Conservation (phyloP, 2,797 vertebrate species). For the Meda fulgida region DNA sequence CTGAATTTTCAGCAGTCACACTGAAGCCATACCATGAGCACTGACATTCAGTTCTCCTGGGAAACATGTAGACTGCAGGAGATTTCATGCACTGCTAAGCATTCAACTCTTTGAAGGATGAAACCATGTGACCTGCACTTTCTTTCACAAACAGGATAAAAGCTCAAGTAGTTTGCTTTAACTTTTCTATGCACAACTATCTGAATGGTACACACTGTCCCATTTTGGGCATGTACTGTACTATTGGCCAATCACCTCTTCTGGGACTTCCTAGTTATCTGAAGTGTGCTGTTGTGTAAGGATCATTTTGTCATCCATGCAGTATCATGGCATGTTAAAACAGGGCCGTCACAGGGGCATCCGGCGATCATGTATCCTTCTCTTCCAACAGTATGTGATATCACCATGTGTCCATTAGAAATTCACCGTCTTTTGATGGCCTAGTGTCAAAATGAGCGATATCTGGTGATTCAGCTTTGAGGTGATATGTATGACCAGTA, state of each 20-base stretch:
- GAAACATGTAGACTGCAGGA: neutral
- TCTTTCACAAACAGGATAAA: neutral
- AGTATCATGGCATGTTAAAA: neutral
- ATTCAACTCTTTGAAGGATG: neutral
- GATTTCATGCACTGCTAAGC: slow-evolving; percentile 12
- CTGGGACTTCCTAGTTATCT: neutral
- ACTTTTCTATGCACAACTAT: neutral
- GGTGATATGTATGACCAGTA: neutral
- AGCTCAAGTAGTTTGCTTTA: neutral
- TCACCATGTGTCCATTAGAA: slow-evolving; percentile 4
- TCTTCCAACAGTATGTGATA: neutral
- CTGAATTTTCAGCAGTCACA: neutral
- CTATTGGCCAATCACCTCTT: neutral
- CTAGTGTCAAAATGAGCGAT: neutral
- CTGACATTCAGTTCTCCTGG: slow-evolving; percentile 8
- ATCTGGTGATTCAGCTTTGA: slow-evolving; percentile 15
- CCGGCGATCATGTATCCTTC: neutral
- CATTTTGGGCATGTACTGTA: neutral
- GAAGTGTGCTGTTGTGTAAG: neutral
- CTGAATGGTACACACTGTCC: neutral
- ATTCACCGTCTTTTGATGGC: neutral
- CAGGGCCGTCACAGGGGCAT: neutral
- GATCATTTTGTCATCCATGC: neutral
- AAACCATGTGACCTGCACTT: slow-evolving; percentile 22
- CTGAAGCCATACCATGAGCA: neutral